These are phyloP conservation scores for Drosophila lacteicornis DNA, from an alignment of 1,140 invertebrate genomes.

Conservation along the genomic window DNA sequence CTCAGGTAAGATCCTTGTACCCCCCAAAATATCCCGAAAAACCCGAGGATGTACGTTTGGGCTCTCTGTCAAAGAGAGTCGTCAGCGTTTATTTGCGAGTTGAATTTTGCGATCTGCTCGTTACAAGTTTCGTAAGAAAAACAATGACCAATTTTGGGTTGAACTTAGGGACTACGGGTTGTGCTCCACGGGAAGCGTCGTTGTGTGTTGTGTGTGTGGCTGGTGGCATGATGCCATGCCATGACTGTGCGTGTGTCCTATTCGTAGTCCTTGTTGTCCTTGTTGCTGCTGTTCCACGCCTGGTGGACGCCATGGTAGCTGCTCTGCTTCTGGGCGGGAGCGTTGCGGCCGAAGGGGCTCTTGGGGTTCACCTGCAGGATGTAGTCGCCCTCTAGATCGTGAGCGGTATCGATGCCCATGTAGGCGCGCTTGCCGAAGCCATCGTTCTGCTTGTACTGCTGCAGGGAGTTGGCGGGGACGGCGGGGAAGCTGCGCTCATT, in stretches of 20 bases:
- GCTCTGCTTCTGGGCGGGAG: constrained; percentile 71
- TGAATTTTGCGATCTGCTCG: constrained; percentile 37
- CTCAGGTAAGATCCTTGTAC: no score
- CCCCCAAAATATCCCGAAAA: no score
- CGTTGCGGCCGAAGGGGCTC: constrained; percentile 79
- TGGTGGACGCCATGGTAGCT: constrained; percentile 66
- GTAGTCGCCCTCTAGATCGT: constrained; percentile 76
- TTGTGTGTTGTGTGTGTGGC: constrained; percentile 16
- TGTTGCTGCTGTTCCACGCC: constrained; percentile 52
- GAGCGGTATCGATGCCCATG: constrained; percentile 78
- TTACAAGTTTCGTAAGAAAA: constrained; percentile 18
- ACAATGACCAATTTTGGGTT: constrained; percentile 44
- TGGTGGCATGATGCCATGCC: constrained; percentile 2
- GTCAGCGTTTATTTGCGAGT: constrained; percentile 49
- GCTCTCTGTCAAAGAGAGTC: constrained; percentile 37
- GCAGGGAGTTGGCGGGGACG: constrained; percentile 68
- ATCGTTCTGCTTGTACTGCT: constrained; percentile 75
- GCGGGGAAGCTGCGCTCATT: constrained; percentile 79
- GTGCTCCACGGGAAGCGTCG: constrained; percentile 29
- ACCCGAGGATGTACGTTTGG: constrained; percentile 22
- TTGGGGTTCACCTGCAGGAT: constrained; percentile 79
- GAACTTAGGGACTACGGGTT: constrained; percentile 39
- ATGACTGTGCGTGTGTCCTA: constrained; percentile 1
- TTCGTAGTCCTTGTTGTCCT: constrained; percentile 52
- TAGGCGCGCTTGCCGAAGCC: constrained; percentile 76